Evolutionary conservation across 1,140 invertebrate genomes (phyloP).

Genomic region (Meloidogyne hapla): DNA sequence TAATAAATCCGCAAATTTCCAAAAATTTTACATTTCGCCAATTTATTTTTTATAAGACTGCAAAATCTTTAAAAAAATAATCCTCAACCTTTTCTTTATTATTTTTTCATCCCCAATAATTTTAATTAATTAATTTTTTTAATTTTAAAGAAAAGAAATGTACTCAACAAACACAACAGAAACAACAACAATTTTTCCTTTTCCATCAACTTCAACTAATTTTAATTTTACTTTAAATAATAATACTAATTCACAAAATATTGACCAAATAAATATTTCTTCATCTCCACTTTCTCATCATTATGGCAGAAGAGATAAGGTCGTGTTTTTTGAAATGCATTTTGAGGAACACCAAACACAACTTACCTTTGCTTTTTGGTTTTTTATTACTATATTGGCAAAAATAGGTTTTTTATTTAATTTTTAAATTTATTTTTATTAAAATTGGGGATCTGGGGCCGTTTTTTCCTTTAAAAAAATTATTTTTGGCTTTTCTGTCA

Average conservation of each 20-base stretch:
- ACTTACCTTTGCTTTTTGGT: conserved; percentile 43
- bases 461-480: not conserved
- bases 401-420: conserved; percentile 31
- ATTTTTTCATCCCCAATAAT: no score
- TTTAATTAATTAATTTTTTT: no score
- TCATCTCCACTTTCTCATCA: conserved; percentile 1
- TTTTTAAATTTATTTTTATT: not conserved
- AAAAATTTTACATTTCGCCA: no score
- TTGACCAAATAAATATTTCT: not conserved
- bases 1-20: no score
- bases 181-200: not conserved
- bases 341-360: conserved; percentile 38
- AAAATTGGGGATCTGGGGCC: not conserved
- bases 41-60: no score
- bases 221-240: conserved; percentile 3
- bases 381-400: conserved; percentile 38
- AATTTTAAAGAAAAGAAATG: not conserved
- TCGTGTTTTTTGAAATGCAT: conserved; percentile 33
- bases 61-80: no score
- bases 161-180: not conserved
- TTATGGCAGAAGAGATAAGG: conserved; percentile 5
- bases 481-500: no score
- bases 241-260: not conserved
- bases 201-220: not conserved
- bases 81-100: no score